A percentile compares a stretch with the other conserved stretches of the same genome.
Conservation (phyloP, 2,113 vertebrate genomes). For the Cromileptes altivelis region DNA sequence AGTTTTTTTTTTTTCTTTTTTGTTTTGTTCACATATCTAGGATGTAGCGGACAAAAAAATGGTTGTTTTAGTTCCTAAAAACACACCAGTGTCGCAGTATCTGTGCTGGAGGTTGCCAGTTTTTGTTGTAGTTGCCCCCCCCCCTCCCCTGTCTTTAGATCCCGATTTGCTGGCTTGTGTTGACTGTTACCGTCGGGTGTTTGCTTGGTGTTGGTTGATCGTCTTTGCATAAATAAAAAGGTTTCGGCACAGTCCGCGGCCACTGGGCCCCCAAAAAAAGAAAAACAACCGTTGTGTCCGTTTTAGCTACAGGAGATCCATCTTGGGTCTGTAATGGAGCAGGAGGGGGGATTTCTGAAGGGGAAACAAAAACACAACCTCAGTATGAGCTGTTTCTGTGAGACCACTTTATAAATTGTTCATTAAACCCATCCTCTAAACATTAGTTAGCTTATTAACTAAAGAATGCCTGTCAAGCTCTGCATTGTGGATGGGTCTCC, state of each 20-base stretch:
- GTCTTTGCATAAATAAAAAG: constrained; percentile 92
- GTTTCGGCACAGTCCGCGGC: constrained; percentile 79
- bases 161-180: constrained; percentile 74
- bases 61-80: constrained; percentile 72
- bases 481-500: no score
- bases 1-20: constrained; percentile 57
- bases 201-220: constrained; percentile 89
- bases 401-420: not conserved
- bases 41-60: constrained; percentile 78
- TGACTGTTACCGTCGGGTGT: constrained; percentile 61
- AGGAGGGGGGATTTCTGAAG: constrained; percentile 98
- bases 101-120: constrained; percentile 83
- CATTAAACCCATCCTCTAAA: not conserved
- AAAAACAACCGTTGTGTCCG: constrained; percentile 82
- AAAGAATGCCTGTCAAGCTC: no score
- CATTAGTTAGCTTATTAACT: not conserved
- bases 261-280: constrained; percentile 55
- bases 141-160: not conserved
- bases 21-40: constrained; percentile 84
- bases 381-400: not conserved
- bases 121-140: not conserved
- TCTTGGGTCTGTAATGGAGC: constrained; percentile 99
- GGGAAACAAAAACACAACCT: constrained; percentile 45
- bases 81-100: constrained; percentile 72
- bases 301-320: constrained; percentile 98